These are phyloP conservation scores for Psilopogon haemacephalus DNA, from an alignment of 2,113 vertebrate species.

Conservation along the genomic window DNA sequence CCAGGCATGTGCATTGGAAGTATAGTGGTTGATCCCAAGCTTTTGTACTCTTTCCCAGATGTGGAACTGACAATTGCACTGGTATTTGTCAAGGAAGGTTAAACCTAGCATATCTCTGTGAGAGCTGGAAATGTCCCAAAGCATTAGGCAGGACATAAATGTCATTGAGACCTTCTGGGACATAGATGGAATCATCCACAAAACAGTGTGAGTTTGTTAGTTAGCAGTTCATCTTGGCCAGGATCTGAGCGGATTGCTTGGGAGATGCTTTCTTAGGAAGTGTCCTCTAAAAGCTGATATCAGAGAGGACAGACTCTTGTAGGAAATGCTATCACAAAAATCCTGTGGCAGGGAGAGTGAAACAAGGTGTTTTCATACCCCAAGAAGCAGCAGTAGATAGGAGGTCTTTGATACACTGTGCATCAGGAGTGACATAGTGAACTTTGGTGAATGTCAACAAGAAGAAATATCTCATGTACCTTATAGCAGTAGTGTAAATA, in stretches of 20 bases:
- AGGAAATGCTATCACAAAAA: background rate
- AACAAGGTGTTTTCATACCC: background rate
- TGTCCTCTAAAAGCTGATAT: background rate
- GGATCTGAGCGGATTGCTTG: background rate
- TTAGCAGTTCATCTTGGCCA: background rate
- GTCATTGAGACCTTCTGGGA: background rate
- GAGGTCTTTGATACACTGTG: background rate
- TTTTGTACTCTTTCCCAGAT: background rate
- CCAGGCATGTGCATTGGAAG: accelerated
- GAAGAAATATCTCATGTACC: accelerated
- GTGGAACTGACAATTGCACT: background rate
- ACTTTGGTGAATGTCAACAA: background rate
- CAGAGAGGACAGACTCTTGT: background rate
- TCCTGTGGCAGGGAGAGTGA: background rate
- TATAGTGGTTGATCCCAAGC: background rate
- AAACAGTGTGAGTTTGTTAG: accelerated
- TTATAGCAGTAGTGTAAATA: background rate
- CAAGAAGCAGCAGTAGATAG: background rate
- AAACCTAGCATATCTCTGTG: accelerated
- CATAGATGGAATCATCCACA: background rate
- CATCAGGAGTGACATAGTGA: background rate
- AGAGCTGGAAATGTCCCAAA: background rate
- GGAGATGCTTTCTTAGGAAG: background rate
- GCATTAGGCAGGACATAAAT: background rate
- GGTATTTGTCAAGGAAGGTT: background rate